Evolutionary conservation across 2,888 invertebrate species (phyloP).

Genomic region (Chaetogeoica ovagalla): DNA sequence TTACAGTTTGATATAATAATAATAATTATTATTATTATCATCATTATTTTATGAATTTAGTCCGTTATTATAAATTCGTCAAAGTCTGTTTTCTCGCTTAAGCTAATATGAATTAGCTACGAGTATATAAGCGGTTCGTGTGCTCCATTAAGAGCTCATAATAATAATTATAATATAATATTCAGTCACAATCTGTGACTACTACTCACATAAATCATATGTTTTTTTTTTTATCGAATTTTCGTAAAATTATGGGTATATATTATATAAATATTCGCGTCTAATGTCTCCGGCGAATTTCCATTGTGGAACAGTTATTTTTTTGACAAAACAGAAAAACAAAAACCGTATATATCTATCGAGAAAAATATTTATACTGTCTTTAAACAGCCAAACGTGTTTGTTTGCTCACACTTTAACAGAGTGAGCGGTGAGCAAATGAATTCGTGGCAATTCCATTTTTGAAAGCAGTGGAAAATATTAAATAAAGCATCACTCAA

Average conservation of each 20-base stretch:
- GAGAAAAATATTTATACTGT: too few species aligned
- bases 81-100: neutral
- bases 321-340: too few species aligned
- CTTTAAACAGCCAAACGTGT: too few species aligned
- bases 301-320: too few species aligned
- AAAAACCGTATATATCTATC: too few species aligned
- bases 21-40: too few species aligned
- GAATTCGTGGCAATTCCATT: too few species aligned
- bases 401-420: too few species aligned
- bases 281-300: too few species aligned
- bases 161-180: constrained; percentile 26
- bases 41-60: constrained; percentile 6
- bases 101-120: constrained; percentile 16
- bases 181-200: constrained; percentile 7
- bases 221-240: constrained; percentile 17
- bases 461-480: too few species aligned
- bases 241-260: neutral
- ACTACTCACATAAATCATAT: constrained; percentile 11
- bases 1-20: neutral
- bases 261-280: neutral
- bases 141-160: constrained; percentile 18
- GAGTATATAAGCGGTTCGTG: constrained; percentile 1
- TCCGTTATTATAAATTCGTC: constrained; percentile 14
- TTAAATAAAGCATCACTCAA: too few species aligned
- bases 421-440: too few species aligned